Conservation (phyloP, 2,113 vertebrate genomes). For the Opisthocomus hoazin region DNA sequence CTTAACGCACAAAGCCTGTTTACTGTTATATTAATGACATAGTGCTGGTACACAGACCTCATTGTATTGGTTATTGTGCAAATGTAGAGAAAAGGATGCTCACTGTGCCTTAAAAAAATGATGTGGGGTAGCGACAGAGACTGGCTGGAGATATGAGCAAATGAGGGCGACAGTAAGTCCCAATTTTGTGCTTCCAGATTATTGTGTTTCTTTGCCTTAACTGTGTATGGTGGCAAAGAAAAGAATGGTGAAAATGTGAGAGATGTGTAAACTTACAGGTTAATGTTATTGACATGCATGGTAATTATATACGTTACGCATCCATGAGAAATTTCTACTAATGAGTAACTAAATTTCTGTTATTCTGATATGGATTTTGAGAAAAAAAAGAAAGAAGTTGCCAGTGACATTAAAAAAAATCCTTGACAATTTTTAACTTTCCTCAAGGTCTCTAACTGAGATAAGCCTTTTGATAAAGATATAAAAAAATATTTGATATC, state of each 20-base stretch:
- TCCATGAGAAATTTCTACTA: not conserved
- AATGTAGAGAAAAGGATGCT: not conserved
- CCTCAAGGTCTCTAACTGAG: not conserved
- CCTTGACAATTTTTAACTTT: not conserved
- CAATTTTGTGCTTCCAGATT: not conserved
- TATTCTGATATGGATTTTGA: not conserved
- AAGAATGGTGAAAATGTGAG: not conserved
- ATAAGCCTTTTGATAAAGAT: not conserved
- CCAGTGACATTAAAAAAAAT: not conserved
- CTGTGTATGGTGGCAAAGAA: not conserved
- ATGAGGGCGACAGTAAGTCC: not conserved
- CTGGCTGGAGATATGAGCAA: not conserved
- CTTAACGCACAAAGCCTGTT: not conserved
- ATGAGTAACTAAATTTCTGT: not conserved
- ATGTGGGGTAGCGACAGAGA: rapidly evolving
- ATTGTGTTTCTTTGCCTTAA: not conserved
- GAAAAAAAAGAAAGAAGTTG: not conserved
- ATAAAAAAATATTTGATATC: not conserved
- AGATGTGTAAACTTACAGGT: not conserved
- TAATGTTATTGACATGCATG: not conserved
- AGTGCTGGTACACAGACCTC: not conserved
- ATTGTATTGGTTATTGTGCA: not conserved
- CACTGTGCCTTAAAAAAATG: not conserved
- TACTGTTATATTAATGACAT: not conserved
- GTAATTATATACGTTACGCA: not conserved